These are phyloP conservation scores for Montifringilla adamsi DNA, from an alignment of 2,113 vertebrate species.

Conservation along the genomic window DNA sequence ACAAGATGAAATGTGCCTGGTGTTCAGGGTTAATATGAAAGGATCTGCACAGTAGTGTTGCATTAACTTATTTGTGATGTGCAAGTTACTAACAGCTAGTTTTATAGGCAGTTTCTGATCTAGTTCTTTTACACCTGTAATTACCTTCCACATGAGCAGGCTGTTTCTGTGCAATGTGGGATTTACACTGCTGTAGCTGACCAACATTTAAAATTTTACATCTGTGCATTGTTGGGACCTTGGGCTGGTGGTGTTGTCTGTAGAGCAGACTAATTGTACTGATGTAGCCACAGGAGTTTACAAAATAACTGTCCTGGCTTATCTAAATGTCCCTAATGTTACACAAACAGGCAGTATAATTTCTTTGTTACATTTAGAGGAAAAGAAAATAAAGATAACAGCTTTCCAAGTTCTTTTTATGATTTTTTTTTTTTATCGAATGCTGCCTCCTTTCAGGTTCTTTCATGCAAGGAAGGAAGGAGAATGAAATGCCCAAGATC, in stretches of 20 bases:
- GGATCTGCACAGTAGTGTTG: neutral
- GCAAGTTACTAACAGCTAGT: neutral
- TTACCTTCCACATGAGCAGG: neutral
- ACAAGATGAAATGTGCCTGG: neutral
- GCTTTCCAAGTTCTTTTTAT: neutral
- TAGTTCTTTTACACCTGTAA: neutral
- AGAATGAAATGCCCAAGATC: neutral
- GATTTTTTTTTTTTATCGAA: neutral
- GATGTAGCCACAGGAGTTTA: neutral
- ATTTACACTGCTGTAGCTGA: neutral
- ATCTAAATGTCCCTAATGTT: neutral
- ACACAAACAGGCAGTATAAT: neutral
- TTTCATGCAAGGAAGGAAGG: neutral
- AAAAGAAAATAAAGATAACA: neutral
- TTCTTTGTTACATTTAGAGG: neutral
- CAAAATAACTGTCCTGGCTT: neutral
- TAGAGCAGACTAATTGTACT: neutral
- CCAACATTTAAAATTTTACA: neutral
- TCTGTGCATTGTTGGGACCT: accelerated
- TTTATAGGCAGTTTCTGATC: neutral
- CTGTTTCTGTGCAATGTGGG: neutral
- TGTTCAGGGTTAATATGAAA: neutral
- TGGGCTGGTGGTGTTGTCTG: neutral
- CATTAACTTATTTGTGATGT: neutral
- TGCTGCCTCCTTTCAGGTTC: neutral